Evolutionary conservation across 2,113 vertebrate genomes (phyloP), one percentile per base, ranked within the genome.

Genomic region (Oncorhynchus keta): DNA sequence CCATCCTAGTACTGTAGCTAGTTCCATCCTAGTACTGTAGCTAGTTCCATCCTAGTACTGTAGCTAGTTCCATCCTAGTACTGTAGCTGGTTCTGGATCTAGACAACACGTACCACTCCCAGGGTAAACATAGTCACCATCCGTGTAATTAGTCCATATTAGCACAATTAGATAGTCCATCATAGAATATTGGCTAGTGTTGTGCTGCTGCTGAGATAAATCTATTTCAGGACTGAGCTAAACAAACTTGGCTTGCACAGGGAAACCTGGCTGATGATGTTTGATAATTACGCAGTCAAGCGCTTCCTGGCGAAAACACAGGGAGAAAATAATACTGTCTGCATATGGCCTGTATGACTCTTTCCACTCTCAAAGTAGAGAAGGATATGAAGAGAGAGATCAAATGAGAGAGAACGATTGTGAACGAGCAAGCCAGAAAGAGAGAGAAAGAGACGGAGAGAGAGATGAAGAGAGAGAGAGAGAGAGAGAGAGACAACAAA

Each of bases 101-200:
- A n/a, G n/a, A n/a, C 94, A 96, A 96, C 95, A 94, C 95, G 94
- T 39, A 9, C 8, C 39, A 39, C n/a, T 95, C 95, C 93, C 95
- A 94, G 93, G 95, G 96, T 85, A 96, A 97, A 98, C 96, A 97
- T 95, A 99, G n/a, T 97, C 97, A 95, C 95, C 95, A 95, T n/a
- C 91, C 93, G 93, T n/a, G n/a, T n/a, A n/a, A n/a, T n/a, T n/a
- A n/a, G n/a, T n/a, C n/a, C 93, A 94, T 94, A 98, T 98, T 98
- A 97, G 94, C 97, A 98, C 99, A 99, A 99, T n/a, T 98, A 98
- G 95, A 94, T n/a, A 94, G 90, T 93, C 94, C 95, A 97, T 97
- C 93, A 96, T 95, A 95, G 95, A 86, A 9, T 11, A 9, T 83
- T 0, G 6, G 59, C 82, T 87, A n/a, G 67, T 22, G 79, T 59